These are phyloP conservation scores for Gobius niger DNA, from an alignment of 2,113 vertebrate genomes.

Conservation along the genomic window DNA sequence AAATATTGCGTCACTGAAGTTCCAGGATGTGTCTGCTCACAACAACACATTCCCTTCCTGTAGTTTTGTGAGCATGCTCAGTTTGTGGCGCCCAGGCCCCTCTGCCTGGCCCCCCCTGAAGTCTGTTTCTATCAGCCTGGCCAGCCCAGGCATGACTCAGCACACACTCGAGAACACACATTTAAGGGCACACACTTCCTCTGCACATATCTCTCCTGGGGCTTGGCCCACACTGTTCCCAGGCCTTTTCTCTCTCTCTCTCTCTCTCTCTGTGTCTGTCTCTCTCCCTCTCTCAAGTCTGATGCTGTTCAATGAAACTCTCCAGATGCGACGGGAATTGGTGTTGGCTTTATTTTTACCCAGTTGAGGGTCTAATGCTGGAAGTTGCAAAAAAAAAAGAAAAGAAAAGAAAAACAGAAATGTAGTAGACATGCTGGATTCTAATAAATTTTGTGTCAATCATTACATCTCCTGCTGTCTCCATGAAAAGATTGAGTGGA, in stretches of 20 bases:
- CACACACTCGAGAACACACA: slow-evolving; percentile 63
- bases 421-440: slow-evolving; percentile 1
- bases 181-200: slow-evolving; percentile 54
- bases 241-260: slow-evolving; percentile 53
- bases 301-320: slow-evolving; percentile 43
- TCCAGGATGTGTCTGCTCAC: slow-evolving; percentile 68
- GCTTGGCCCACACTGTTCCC: slow-evolving; percentile 61
- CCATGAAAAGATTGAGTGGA: background rate
- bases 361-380: slow-evolving; percentile 8
- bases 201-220: slow-evolving; percentile 49
- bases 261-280: no score
- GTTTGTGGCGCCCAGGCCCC: slow-evolving; percentile 51
- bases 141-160: slow-evolving; percentile 86
- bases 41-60: slow-evolving; percentile 69
- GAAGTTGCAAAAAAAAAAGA: slow-evolving; percentile 22
- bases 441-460: slow-evolving; percentile 24
- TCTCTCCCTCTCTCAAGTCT: slow-evolving; percentile 36
- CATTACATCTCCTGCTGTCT: background rate
- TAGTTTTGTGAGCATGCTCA: slow-evolving; percentile 65
- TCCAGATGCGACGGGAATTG: slow-evolving; percentile 52
- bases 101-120: slow-evolving; percentile 65
- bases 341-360: slow-evolving; percentile 43
- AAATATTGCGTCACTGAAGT: slow-evolving; percentile 68
- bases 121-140: slow-evolving; percentile 74
- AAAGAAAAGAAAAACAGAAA: slow-evolving; percentile 13